phyloP scores from a whole-genome alignment of 2,797 vertebrate species.

The Typhlichthys eigenmanni region DNA sequence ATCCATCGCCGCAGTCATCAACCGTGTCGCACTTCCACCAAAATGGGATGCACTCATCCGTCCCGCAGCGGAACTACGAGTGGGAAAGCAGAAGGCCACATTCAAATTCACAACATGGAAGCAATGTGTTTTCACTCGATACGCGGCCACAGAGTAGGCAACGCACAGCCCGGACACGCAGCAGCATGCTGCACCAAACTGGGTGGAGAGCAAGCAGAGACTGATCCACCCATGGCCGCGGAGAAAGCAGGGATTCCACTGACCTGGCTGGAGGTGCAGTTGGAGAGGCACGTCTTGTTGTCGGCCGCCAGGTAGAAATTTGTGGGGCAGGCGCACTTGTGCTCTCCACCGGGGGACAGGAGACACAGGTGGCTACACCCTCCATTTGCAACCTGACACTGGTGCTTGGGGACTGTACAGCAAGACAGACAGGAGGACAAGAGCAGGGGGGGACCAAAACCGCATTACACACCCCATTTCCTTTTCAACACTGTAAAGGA shows the following conservation, averaged over 20 bases:
- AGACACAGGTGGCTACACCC: slow-evolving; percentile 98
- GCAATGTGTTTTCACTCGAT: slow-evolving; percentile 14
- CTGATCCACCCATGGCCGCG: slow-evolving; percentile 8
- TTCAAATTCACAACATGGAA: slow-evolving; percentile 28
- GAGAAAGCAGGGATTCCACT: slow-evolving; percentile 26
- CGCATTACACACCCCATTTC: slow-evolving; percentile 29
- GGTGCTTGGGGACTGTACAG: slow-evolving; percentile 88
- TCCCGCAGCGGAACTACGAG: slow-evolving; percentile 92
- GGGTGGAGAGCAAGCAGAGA: slow-evolving; percentile 10
- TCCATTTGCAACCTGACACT: slow-evolving; percentile 91
- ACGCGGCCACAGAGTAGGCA: background rate
- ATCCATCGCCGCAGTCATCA: slow-evolving; percentile 96
- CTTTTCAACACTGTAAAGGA: slow-evolving; percentile 22
- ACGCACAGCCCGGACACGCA: background rate
- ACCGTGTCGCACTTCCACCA: slow-evolving; percentile 99
- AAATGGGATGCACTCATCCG: slow-evolving; percentile 98
- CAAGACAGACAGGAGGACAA: slow-evolving; percentile 24
- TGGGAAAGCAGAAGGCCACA: slow-evolving; percentile 4
- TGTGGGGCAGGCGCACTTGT: slow-evolving; percentile 94
- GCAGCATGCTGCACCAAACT: slow-evolving; percentile 7
- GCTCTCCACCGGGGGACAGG: slow-evolving; percentile 85
- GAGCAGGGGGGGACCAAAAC: slow-evolving; percentile 10
- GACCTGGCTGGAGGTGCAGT: slow-evolving; percentile 98
- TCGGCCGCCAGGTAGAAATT: slow-evolving; percentile 96
- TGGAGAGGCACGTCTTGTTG: slow-evolving; percentile 94